Base-by-base conservation (phyloP, 1,140 invertebrate species). In the Microplitis demolitor region DNA sequence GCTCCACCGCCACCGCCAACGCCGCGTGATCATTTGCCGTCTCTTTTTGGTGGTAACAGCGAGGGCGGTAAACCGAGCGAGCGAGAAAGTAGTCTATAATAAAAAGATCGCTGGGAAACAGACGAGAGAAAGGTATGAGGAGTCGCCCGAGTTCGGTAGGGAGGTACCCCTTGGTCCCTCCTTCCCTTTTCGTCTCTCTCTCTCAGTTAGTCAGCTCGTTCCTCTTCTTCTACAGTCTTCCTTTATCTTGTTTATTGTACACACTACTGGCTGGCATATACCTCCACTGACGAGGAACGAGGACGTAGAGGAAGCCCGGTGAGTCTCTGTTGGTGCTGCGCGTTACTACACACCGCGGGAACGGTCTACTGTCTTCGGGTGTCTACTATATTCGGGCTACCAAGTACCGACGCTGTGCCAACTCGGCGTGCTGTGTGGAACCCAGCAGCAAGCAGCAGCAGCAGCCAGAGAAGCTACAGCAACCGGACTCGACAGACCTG, bases 131-230 rank as follows among this genome's bases (percentile, higher is more conserved):
- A 63, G 45, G 60, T 31, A 54, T 34, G 45, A 64, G 68, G 70
- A 69, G 74, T 75, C 67, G 71, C 76, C 66, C 78, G 82, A 83
- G 84, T 85, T 84, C 85, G 83, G 85, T 87, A 87, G 86, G 85
- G 86, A 87, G 86, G 85, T 85, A 81, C 84, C 79, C 79, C 68
- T 45, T 68, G 60, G 69, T 66, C 74, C 67, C 51, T 69, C 51
- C 67, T 58, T 53, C 69, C 39, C 51, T 62, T 6, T 9, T 9
- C 2, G 39, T 45, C 39, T 45, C 39, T 45, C 39, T 45, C 39
- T 45, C 39, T 9, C n/a, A n/a, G 39, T 45, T 45, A 9, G 4
- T 8, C 11, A 9, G 39, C 60, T 66, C 58, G 9, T 56, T 35
- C 35, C 66, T 51, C 62, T 66, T 60, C 39, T 66, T 60, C 24